A percentile compares a stretch with the other conserved stretches of the same genome.
Conservation (phyloP, 2,797 vertebrate genomes). For the Gorsachius magnificus region DNA sequence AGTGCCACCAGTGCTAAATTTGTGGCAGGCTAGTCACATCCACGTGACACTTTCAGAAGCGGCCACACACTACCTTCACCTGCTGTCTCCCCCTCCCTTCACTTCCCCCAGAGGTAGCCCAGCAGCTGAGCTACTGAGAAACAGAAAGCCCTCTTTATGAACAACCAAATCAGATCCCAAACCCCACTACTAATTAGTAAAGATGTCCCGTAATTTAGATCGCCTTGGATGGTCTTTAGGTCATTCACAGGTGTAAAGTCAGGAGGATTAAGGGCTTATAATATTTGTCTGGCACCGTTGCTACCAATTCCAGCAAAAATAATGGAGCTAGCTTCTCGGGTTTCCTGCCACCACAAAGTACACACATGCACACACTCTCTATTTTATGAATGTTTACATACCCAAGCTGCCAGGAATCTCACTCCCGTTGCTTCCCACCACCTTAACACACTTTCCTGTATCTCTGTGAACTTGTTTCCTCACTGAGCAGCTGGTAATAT, state of each 20-base stretch:
- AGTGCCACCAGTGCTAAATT: not conserved
- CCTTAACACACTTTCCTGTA: slow-evolving; percentile 43
- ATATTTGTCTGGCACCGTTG: not conserved
- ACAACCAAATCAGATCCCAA: not conserved
- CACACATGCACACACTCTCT: slow-evolving; percentile 43
- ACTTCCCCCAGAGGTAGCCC: not conserved
- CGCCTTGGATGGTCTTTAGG: slow-evolving; percentile 11
- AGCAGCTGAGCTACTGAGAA: not conserved
- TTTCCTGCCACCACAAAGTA: slow-evolving; percentile 54
- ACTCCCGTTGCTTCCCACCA: slow-evolving; percentile 65
- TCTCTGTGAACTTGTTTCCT: slow-evolving; percentile 59
- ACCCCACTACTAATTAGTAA: not conserved
- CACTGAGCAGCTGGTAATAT: slow-evolving; percentile 58
- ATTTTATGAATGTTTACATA: slow-evolving; percentile 75
- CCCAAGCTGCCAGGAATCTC: slow-evolving; percentile 72
- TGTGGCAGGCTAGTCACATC: not conserved
- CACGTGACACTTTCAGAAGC: not conserved
- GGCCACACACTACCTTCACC: not conserved
- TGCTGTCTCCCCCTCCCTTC: not conserved
- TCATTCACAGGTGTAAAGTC: slow-evolving; percentile 54
- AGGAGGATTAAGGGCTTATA: slow-evolving; percentile 45
- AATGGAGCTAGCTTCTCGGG: slow-evolving; percentile 21
- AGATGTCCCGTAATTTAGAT: not conserved
- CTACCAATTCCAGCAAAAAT: slow-evolving; percentile 56
- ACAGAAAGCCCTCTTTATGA: not conserved